phyloP scores from a whole-genome alignment of 2,113 vertebrate species.

The Scortum barcoo region DNA sequence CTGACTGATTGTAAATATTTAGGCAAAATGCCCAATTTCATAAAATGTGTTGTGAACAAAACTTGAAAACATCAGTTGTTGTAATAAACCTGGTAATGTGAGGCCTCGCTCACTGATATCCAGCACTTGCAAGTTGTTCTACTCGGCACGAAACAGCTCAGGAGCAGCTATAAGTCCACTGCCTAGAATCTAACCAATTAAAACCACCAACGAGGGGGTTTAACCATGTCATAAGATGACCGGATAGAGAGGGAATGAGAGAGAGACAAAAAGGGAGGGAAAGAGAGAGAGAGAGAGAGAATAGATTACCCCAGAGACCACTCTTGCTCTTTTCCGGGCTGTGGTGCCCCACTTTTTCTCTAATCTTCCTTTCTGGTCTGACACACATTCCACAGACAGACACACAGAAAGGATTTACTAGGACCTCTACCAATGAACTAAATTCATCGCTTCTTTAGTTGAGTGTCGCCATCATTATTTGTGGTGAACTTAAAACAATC shows the following conservation, averaged over 20 bases:
- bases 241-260: slow-evolving; percentile 14
- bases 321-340: slow-evolving; percentile 65
- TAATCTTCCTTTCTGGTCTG: slow-evolving; percentile 73
- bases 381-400: slow-evolving; percentile 70
- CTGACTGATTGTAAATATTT: not conserved
- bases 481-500: not conserved
- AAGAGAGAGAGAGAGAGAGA: slow-evolving; percentile 19
- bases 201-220: slow-evolving; percentile 25
- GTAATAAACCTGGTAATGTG: not conserved
- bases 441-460: slow-evolving; percentile 31
- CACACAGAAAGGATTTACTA: slow-evolving; percentile 54
- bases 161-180: slow-evolving; percentile 12
- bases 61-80: not conserved
- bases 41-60: not conserved
- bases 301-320: slow-evolving; percentile 70
- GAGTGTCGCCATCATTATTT: slow-evolving; percentile 23
- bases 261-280: slow-evolving; percentile 10
- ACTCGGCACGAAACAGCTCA: not conserved
- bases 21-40: not conserved
- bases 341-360: slow-evolving; percentile 69
- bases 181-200: slow-evolving; percentile 31
- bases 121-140: not conserved
- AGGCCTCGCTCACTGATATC: not conserved
- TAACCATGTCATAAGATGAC: slow-evolving; percentile 36
- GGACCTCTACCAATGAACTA: slow-evolving; percentile 43